Conservation (phyloP, 2,113 vertebrate genomes). For the Campylomormyrus tamandua region DNA sequence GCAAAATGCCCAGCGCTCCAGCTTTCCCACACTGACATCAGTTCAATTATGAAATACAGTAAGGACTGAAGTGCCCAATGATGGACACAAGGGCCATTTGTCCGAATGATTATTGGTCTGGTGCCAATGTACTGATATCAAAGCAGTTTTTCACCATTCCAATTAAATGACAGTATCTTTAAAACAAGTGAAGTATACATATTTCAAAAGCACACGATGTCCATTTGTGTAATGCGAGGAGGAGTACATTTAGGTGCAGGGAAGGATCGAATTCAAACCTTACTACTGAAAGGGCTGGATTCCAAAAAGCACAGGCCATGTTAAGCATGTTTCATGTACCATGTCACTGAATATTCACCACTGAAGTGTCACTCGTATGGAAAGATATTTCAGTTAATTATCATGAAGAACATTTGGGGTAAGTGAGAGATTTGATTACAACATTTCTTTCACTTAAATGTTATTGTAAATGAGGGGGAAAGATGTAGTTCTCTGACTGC, state of each 20-base stretch:
- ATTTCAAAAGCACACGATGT: not conserved
- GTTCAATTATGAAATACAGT: not conserved
- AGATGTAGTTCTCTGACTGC: not conserved
- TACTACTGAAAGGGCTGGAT: not conserved
- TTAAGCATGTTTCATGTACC: not conserved
- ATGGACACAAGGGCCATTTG: not conserved
- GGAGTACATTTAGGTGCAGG: not conserved
- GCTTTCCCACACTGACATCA: not conserved
- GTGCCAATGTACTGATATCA: not conserved
- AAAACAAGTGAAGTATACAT: not conserved
- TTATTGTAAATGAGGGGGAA: not conserved
- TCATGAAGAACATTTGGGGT: not conserved
- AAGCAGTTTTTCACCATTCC: not conserved
- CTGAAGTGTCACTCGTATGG: not conserved
- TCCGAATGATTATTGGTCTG: not conserved
- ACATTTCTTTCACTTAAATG: not conserved
- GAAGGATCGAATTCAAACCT: not conserved
- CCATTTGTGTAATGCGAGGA: not conserved
- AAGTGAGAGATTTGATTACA: not conserved
- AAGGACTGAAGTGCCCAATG: not conserved
- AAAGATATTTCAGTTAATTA: not conserved
- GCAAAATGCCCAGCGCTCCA: not conserved
- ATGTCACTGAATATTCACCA: not conserved
- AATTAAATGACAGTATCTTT: not conserved
- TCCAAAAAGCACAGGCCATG: not conserved